Evolutionary conservation across 1,140 invertebrate species (phyloP).

Genomic region (Dreissena rostriformis): DNA sequence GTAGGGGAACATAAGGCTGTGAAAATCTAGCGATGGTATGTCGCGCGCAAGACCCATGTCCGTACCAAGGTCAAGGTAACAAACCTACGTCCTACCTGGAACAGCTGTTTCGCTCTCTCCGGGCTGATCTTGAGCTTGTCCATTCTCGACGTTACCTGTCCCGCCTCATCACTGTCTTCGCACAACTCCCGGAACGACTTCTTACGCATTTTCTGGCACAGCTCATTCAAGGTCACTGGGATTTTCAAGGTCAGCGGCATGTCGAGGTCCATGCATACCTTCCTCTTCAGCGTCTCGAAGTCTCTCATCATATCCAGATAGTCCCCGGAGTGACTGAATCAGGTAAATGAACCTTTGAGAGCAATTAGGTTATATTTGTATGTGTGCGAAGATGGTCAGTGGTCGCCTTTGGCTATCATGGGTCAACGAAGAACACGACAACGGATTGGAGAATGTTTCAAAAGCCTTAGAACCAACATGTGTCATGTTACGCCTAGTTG

Average conservation of each 20-base stretch:
- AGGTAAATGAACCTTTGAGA: not conserved
- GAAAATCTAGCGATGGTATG: too few relatives aligned
- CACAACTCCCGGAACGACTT: conserved; percentile 5
- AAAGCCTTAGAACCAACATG: too few relatives aligned
- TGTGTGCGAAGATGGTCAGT: too few relatives aligned
- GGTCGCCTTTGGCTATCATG: too few relatives aligned
- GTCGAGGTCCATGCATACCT: not conserved
- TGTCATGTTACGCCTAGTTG: too few relatives aligned
- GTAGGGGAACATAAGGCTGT: too few relatives aligned
- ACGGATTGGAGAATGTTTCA: too few relatives aligned
- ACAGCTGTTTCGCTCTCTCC: conserved; percentile 4
- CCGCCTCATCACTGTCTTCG: not conserved
- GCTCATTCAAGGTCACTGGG: not conserved
- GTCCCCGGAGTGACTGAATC: conserved; percentile 18
- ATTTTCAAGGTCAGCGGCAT: conserved; percentile 31
- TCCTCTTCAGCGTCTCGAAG: conserved; percentile 39
- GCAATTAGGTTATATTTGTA: too few relatives aligned
- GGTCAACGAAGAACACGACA: too few relatives aligned
- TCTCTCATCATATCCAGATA: conserved; percentile 39
- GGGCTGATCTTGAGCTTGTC: conserved; percentile 26
- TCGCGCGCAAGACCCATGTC: too few relatives aligned
- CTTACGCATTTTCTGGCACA: not conserved
- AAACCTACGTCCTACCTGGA: conserved; percentile 12
- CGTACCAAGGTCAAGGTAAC: too few relatives aligned
- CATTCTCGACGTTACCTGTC: not conserved